phyloP scores from a whole-genome alignment of 2,888 invertebrate genomes.

The Acheta domesticus region DNA sequence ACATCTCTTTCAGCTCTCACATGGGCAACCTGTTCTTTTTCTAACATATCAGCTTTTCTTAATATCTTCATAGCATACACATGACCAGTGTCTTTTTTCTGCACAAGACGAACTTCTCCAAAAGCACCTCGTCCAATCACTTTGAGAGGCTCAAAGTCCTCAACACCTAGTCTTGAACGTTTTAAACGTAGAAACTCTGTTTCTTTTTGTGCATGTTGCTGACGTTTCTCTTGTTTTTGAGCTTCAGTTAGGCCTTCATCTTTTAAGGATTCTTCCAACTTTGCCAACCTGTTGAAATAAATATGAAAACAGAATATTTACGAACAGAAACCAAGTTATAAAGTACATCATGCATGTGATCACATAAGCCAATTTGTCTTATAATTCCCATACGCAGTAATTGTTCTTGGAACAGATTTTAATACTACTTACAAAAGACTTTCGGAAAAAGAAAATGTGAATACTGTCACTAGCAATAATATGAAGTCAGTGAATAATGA shows the following conservation, averaged over 20 bases:
- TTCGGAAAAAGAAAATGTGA: too few relatives aligned
- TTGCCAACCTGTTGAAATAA: constrained; percentile 63
- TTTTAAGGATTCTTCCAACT: constrained; percentile 93
- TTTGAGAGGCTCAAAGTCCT: constrained; percentile 97
- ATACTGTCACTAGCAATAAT: too few relatives aligned
- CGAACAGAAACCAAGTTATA: constrained; percentile 2
- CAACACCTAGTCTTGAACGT: constrained; percentile 90
- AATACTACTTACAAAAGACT: too few relatives aligned
- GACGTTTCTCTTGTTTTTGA: constrained; percentile 89
- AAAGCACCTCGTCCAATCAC: constrained; percentile 89
- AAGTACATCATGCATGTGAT: too few relatives aligned
- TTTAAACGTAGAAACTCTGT: constrained; percentile 97
- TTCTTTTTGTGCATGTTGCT: constrained; percentile 96
- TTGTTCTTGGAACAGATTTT: too few relatives aligned
- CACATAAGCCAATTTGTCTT: too few relatives aligned
- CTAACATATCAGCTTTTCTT: constrained; percentile 97
- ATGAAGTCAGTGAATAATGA: too few relatives aligned
- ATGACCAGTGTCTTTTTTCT: constrained; percentile 99
- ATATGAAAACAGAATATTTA: neutral
- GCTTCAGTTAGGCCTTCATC: constrained; percentile 92
- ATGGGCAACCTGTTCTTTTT: constrained; percentile 98
- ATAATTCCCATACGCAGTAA: too few relatives aligned
- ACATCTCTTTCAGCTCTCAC: constrained; percentile 98
- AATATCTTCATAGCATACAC: constrained; percentile 99
- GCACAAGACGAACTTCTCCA: constrained; percentile 94